phyloP scores from a whole-genome alignment of 2,113 vertebrate species.

The Otus sunia region DNA sequence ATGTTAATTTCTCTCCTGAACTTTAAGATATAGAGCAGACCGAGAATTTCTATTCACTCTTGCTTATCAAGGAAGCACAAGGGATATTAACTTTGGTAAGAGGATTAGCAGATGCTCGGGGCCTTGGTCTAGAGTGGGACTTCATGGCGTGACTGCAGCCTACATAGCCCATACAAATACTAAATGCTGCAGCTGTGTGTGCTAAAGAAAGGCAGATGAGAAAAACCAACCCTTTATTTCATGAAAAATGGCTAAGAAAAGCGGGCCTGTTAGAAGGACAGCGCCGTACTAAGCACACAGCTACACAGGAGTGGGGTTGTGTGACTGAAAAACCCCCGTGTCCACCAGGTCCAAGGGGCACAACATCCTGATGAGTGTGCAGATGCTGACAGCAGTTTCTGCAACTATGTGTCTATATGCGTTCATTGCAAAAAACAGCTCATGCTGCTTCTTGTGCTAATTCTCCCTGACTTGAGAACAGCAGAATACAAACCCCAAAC shows the following conservation, averaged over 20 bases:
- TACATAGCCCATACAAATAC: background rate
- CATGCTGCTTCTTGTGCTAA: rapidly evolving
- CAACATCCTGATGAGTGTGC: background rate
- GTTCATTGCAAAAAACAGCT: background rate
- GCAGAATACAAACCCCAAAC: background rate
- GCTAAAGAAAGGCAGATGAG: background rate
- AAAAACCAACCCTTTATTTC: background rate
- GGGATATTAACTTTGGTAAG: constrained; percentile 57
- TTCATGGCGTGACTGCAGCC: background rate
- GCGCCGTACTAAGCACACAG: rapidly evolving
- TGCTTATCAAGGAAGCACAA: constrained; percentile 47
- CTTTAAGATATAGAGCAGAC: constrained; percentile 35
- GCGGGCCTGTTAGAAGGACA: background rate
- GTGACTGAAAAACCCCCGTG: background rate
- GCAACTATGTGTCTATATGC: rapidly evolving
- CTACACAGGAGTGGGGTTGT: background rate
- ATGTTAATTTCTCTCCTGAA: constrained; percentile 48
- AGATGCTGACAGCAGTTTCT: background rate
- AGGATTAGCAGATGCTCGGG: constrained; percentile 37
- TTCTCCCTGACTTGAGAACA: background rate
- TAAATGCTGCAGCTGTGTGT: background rate
- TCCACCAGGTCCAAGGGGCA: background rate
- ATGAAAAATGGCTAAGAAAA: background rate
- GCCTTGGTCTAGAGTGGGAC: constrained; percentile 21
- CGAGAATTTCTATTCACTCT: constrained; percentile 36